These are phyloP conservation scores for Hephaestus fuliginosus DNA, from an alignment of 2,797 vertebrate genomes.

Conservation along the genomic window DNA sequence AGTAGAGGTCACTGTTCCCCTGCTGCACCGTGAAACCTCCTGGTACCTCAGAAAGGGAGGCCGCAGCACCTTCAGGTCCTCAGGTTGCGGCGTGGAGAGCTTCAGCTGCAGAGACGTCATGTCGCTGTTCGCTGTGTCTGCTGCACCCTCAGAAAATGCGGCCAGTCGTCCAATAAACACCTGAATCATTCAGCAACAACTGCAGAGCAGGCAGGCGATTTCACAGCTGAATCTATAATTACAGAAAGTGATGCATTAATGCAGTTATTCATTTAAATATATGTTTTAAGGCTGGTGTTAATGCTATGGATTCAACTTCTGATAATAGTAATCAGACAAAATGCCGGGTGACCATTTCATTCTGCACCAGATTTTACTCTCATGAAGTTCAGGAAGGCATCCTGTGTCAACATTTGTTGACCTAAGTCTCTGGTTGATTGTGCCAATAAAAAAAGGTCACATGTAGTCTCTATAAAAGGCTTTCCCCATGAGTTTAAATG, in stretches of 20 bases:
- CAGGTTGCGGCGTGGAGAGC: not conserved
- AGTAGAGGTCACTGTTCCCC: slow-evolving; percentile 78
- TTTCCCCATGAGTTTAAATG: not conserved
- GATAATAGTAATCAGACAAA: not conserved
- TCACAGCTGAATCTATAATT: not conserved
- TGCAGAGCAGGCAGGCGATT: not conserved
- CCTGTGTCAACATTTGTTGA: not conserved
- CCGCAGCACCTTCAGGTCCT: slow-evolving; percentile 28
- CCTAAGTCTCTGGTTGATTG: not conserved
- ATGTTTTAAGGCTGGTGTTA: not conserved
- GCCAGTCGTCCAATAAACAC: not conserved
- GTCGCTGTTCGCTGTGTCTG: slow-evolving; percentile 9
- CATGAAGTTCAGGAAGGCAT: not conserved
- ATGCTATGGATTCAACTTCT: not conserved
- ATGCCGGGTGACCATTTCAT: not conserved
- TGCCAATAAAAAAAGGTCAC: not conserved
- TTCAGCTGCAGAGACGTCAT: not conserved
- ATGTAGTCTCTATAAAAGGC: not conserved
- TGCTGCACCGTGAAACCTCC: slow-evolving; percentile 41
- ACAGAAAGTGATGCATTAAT: not conserved
- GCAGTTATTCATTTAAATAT: not conserved
- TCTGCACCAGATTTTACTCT: not conserved
- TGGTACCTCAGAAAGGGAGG: slow-evolving; percentile 1
- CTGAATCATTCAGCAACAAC: not conserved
- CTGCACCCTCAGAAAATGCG: not conserved